Base-by-base conservation (phyloP, 2,113 vertebrate genomes). In the Cebidichthys violaceus region DNA sequence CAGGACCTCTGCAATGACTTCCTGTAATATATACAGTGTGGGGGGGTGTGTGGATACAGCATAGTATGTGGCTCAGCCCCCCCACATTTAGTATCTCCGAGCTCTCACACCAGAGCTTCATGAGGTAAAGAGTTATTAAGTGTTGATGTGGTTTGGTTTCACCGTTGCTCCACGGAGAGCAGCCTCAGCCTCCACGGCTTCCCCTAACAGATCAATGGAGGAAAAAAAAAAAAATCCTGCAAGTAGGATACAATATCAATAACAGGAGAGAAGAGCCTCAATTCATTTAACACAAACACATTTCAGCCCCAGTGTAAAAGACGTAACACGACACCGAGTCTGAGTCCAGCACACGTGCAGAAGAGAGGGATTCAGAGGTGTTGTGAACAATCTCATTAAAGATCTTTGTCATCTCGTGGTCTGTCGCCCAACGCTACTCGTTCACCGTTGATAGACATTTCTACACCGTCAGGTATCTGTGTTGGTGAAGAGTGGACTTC, bases 241-340 rank as follows among this genome's bases (percentile, higher is more conserved):
- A 22, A 87, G 84, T 74, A 82, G 91, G 91, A 93, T 94, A 65
- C 86, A 18, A 45, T 94, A 86, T 95, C 94, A n/a, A 88, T 90
- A 90, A 93, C 90, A 79, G 90, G 87, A 94, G 92, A 88, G 88
- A 90, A 71, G 85, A 92, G 86, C 86, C 72, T 83, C 92, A 90
- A 92, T 95, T 94, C 88, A 95, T 94, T 95, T 92, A 93, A 92
- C 87, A 83, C 90, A 85, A 93, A 93, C 93, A 92, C 94, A 65
- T 93, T 91, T 92, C 65, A 89, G 82, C 65, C 54, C 67, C 1
- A 18, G 60, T 75, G 84, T 35, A 80, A 93, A 80, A 93, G 87
- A 86, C 91, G 92, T 85, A 95, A 94, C 77, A 17, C 9, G 72
- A 94, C 79, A 77, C 88, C 47, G 82, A n/a, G 80, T 83, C 52